Percentiles rank a stretch among this genome's conserved stretches.
Evolutionary conservation across 2,113 vertebrate species (phyloP).

Genomic region (Coptodon rendalli): DNA sequence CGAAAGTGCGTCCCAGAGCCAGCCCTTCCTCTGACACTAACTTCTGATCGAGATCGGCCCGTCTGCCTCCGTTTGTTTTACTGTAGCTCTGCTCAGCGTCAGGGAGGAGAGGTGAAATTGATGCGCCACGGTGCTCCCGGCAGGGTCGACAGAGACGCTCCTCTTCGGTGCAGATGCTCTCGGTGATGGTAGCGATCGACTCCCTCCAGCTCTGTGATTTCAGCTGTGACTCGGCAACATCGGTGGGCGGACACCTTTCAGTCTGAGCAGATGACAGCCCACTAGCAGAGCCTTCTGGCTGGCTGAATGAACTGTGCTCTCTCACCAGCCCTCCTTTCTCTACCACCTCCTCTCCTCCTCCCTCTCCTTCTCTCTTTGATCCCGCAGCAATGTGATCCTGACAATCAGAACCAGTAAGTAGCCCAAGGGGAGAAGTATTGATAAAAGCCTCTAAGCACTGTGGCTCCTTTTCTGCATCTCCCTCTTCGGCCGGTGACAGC

Average conservation of each 20-base stretch:
- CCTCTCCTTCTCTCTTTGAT: conserved; percentile 23
- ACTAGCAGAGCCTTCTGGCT: conserved; percentile 48
- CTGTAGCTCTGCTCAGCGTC: conserved; percentile 29
- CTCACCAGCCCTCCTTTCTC: conserved; percentile 37
- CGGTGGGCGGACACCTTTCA: conserved; percentile 54
- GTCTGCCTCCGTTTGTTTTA: conserved; percentile 6
- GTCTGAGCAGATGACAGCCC: conserved; percentile 58
- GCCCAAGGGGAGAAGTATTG: conserved; percentile 37
- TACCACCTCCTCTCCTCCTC: conserved; percentile 31
- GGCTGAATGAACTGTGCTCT: conserved; percentile 60
- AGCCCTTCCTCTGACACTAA: conserved; percentile 17
- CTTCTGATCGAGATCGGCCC: conserved; percentile 12
- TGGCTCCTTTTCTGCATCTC: conserved; percentile 46
- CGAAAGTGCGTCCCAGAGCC: neutral
- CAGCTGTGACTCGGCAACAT: conserved; percentile 66
- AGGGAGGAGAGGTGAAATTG: conserved; percentile 31
- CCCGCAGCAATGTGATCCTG: conserved; percentile 47
- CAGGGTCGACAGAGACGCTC: conserved; percentile 16
- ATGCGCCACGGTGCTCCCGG: conserved; percentile 30
- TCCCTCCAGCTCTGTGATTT: conserved; percentile 51
- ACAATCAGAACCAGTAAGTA: conserved; percentile 44
- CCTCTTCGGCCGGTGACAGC: conserved; percentile 32
- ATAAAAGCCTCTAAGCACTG: conserved; percentile 26
- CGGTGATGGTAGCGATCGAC: conserved; percentile 27
- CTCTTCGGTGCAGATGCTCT: conserved; percentile 41